These are phyloP conservation scores for Microtus richardsoni DNA, from an alignment of 2,113 vertebrate species.

Conservation along the genomic window DNA sequence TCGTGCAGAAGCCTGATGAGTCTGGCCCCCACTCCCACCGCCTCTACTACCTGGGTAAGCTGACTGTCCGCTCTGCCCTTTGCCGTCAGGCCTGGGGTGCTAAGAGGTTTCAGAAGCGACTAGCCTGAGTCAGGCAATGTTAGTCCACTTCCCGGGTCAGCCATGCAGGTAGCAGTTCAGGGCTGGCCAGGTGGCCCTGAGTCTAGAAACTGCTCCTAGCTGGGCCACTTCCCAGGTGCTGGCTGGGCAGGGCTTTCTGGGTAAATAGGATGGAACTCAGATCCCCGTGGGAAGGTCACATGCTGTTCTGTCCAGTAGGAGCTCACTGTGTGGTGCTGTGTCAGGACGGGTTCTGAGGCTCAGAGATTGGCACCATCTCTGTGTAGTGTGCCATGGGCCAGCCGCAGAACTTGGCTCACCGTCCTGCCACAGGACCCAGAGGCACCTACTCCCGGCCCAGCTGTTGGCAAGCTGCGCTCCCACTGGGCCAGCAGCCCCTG, in stretches of 20 bases:
- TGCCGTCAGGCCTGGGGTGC: background rate
- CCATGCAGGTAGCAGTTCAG: background rate
- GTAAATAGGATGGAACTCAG: background rate
- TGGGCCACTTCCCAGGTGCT: background rate
- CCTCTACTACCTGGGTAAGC: slow-evolving; percentile 95
- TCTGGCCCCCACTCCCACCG: slow-evolving; percentile 94
- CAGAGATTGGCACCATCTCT: background rate
- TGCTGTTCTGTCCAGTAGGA: rapidly evolving
- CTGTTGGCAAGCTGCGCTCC: rapidly evolving
- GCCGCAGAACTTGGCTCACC: no score
- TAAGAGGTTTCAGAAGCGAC: background rate
- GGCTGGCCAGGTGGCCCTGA: background rate
- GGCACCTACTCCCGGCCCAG: background rate
- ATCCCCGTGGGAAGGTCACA: background rate
- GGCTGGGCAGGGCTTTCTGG: background rate
- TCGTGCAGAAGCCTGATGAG: slow-evolving; percentile 93
- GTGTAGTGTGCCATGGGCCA: rapidly evolving
- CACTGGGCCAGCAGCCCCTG: rapidly evolving
- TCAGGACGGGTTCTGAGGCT: background rate
- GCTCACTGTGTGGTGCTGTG: background rate
- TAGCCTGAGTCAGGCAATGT: background rate
- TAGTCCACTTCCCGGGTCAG: background rate
- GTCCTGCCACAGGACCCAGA: background rate
- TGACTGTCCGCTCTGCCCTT: no score
- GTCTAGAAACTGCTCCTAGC: background rate